Percentiles rank a stretch among this genome's conserved stretches.
phyloP scores from a whole-genome alignment of 2,113 vertebrate species.

The Chamaetylas fuelleborni region DNA sequence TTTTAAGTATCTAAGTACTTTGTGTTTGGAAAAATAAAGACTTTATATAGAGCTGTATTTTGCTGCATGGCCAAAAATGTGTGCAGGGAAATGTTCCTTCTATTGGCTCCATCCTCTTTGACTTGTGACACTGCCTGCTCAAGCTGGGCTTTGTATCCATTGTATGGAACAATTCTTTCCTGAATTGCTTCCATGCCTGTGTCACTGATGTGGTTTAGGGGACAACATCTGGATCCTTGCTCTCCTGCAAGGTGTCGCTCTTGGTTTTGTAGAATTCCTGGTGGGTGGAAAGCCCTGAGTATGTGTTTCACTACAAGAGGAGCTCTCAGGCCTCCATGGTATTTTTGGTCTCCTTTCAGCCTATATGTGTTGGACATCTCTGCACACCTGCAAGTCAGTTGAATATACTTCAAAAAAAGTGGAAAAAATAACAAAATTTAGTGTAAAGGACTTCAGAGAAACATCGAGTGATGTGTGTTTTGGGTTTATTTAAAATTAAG shows the following conservation, averaged over 20 bases:
- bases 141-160: background rate
- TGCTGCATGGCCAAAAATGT: background rate
- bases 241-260: background rate
- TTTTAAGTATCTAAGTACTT: background rate
- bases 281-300: background rate
- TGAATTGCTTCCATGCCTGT: background rate
- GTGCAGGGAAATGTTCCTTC: background rate
- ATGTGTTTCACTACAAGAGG: background rate
- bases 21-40: background rate
- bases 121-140: background rate
- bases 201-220: background rate
- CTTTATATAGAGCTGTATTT: background rate
- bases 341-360: background rate
- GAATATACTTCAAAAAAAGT: background rate
- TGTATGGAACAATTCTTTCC: background rate
- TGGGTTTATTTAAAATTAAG: constrained; percentile 27
- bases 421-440: background rate
- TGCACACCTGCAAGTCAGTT: background rate
- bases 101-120: background rate
- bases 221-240: background rate
- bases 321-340: background rate
- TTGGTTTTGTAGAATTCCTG: background rate
- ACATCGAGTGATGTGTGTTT: background rate
- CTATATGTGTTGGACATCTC: background rate
- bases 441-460: background rate